These are phyloP conservation scores for Drosophila erecta DNA, from an alignment of 1,140 invertebrate genomes.

Conservation along the genomic window DNA sequence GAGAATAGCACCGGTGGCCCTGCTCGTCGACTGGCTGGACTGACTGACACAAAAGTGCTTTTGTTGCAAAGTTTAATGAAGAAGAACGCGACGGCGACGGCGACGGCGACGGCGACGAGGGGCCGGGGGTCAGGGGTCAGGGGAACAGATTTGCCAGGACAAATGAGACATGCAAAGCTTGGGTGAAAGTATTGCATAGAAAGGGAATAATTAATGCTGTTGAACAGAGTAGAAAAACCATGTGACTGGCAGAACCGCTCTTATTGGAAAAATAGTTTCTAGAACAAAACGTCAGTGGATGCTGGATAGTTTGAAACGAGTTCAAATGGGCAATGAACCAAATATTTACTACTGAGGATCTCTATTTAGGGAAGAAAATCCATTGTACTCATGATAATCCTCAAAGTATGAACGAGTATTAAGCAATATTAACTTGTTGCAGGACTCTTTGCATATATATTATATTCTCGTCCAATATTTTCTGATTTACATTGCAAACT, in stretches of 20 bases:
- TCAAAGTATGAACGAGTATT: too few species aligned
- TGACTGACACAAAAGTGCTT: constrained; percentile 82
- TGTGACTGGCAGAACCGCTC: background rate
- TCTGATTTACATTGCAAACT: background rate
- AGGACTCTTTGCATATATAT: too few species aligned
- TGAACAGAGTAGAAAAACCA: constrained; percentile 8
- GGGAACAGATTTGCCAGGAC: constrained; percentile 18
- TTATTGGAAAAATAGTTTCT: background rate
- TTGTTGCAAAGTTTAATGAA: constrained; percentile 74
- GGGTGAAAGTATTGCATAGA: constrained; percentile 25
- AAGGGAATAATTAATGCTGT: constrained; percentile 20
- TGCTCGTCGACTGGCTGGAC: constrained; percentile 27
- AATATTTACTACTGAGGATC: too few species aligned
- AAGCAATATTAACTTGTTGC: too few species aligned
- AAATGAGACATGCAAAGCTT: constrained; percentile 32
- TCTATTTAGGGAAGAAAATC: too few species aligned
- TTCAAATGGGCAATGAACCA: background rate
- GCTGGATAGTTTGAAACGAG: background rate
- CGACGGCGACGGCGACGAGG: constrained; percentile 13
- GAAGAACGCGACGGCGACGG: constrained; percentile 30
- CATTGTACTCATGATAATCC: too few species aligned
- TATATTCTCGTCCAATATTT: too few species aligned
- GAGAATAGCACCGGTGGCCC: constrained; percentile 53
- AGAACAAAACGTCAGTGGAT: too few species aligned
- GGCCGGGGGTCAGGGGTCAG: background rate